Evolutionary conservation across 2,797 vertebrate species (phyloP).

Genomic region (Propithecus deckenii): DNA sequence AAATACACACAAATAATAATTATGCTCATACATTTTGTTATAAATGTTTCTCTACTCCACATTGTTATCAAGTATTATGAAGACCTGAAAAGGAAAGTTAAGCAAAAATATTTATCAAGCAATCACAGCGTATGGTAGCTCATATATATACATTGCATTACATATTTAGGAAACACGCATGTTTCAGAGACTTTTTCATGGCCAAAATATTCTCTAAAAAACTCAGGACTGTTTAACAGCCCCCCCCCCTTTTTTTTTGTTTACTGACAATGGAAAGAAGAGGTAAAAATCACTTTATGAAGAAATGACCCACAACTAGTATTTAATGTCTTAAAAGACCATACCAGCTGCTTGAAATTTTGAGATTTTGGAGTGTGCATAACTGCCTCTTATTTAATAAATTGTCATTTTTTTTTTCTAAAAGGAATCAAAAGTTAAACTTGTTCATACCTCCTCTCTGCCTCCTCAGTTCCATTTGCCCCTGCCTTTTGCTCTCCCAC

Average conservation of each 20-base stretch:
- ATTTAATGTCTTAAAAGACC: slow-evolving; percentile 19
- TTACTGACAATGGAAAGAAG: background rate
- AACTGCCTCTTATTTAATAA: slow-evolving; percentile 1
- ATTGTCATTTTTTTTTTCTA: background rate
- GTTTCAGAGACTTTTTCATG: background rate
- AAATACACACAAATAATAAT: background rate
- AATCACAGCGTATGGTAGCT: background rate
- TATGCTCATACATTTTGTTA: background rate
- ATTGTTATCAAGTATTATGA: background rate
- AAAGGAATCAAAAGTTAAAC: slow-evolving; percentile 13
- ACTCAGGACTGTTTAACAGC: background rate
- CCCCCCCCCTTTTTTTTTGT: background rate
- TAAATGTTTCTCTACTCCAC: background rate
- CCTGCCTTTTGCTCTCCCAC: background rate
- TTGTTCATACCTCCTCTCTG: background rate
- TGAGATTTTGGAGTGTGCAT: background rate
- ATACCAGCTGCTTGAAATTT: background rate
- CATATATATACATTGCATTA: background rate
- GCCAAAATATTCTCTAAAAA: background rate
- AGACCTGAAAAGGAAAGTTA: background rate
- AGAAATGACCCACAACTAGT: background rate
- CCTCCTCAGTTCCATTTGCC: background rate
- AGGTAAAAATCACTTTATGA: background rate
- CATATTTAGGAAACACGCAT: background rate
- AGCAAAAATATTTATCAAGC: background rate